Evolutionary conservation across 2,113 vertebrate genomes (phyloP).

Genomic region (Otolemur garnettii): DNA sequence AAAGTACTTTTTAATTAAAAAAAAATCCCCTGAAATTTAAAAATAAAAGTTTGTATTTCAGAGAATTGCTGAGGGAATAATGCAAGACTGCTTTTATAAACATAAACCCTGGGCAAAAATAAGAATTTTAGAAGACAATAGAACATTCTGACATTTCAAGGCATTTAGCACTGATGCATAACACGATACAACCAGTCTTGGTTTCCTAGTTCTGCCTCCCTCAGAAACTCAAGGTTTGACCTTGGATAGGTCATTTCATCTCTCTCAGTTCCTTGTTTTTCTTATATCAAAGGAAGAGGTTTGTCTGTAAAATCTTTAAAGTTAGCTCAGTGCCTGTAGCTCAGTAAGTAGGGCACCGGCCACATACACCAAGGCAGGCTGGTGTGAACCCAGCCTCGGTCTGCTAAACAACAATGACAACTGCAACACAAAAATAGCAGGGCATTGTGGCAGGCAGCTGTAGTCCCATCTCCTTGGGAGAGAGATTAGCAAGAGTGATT

Average conservation of each 20-base stretch:
- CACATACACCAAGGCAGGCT: no score
- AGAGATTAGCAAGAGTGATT: no score
- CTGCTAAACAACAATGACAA: no score
- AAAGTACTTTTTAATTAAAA: background rate
- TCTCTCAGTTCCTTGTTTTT: background rate
- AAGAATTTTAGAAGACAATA: slow-evolving; percentile 35
- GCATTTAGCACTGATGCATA: background rate
- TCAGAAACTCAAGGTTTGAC: slow-evolving; percentile 17
- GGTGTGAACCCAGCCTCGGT: no score
- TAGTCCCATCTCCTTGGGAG: no score
- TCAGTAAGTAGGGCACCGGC: no score
- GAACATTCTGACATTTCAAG: background rate
- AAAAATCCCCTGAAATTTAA: background rate
- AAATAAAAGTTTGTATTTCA: slow-evolving; percentile 66
- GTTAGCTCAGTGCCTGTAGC: no score
- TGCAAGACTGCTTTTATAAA: slow-evolving; percentile 34
- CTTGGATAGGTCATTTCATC: background rate
- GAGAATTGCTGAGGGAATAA: slow-evolving; percentile 38
- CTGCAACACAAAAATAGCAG: no score
- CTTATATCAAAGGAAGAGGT: background rate
- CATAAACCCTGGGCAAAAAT: slow-evolving; percentile 32
- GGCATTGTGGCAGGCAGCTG: no score
- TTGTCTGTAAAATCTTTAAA: slow-evolving; percentile 29
- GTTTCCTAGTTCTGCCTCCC: background rate
- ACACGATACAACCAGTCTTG: background rate